Percentiles rank a stretch among this genome's conserved stretches.
These are phyloP conservation scores for Saturnia japonica DNA, from an alignment of 2,888 invertebrate species.

Conservation along the genomic window DNA sequence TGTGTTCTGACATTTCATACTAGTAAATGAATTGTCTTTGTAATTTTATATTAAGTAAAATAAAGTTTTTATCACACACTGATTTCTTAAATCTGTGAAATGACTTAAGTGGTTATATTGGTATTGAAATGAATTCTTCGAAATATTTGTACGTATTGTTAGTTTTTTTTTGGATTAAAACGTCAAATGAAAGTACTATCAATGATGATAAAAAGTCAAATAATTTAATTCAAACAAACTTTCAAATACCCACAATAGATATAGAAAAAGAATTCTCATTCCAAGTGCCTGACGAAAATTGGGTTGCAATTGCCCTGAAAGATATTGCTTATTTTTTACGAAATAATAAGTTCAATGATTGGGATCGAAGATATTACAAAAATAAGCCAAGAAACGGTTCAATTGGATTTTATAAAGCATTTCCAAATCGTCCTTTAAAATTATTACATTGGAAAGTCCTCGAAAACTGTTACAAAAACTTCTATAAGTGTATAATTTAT, in stretches of 20 bases:
- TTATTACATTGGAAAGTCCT: constrained; percentile 84
- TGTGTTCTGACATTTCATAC: neutral
- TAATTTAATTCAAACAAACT: neutral
- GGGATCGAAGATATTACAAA: constrained; percentile 78
- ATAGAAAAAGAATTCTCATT: constrained; percentile 28
- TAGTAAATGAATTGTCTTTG: neutral
- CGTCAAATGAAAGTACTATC: neutral
- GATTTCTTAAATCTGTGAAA: too few species aligned
- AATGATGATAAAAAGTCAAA: neutral
- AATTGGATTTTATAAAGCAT: constrained; percentile 60
- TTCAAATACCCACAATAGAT: constrained; percentile 17
- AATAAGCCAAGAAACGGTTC: constrained; percentile 37
- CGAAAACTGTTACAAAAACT: constrained; percentile 76
- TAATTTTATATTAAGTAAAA: neutral
- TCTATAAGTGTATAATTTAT: constrained; percentile 81
- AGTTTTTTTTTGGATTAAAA: neutral
- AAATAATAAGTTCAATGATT: constrained; percentile 84
- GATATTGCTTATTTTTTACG: constrained; percentile 84
- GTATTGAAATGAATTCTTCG: neutral
- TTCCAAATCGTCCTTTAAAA: constrained; percentile 81
- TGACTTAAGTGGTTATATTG: neutral
- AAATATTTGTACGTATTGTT: neutral
- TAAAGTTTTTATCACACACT: too few species aligned
- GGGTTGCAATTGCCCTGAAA: constrained; percentile 72
- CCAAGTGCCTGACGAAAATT: constrained; percentile 48